A percentile compares a stretch with the other conserved stretches of the same genome.
These are phyloP conservation scores for Cydia fagiglandana DNA, from an alignment of 1,140 invertebrate species.

Conservation along the genomic window DNA sequence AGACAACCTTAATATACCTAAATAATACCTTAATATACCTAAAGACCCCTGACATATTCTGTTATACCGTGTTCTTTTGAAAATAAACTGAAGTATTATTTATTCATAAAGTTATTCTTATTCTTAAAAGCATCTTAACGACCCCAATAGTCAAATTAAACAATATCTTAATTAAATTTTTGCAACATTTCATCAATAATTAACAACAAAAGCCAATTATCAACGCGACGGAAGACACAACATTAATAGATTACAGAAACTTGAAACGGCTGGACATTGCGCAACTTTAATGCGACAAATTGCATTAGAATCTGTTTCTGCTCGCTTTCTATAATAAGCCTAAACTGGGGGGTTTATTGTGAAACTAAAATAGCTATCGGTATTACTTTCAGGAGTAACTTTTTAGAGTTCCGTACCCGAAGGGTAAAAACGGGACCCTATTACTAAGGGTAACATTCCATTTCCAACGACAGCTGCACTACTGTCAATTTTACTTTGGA, in stretches of 20 bases:
- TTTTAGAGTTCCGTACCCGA: too few species aligned
- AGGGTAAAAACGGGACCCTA: too few species aligned
- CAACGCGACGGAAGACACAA: slow-evolving; percentile 14
- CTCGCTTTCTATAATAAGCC: slow-evolving; percentile 21
- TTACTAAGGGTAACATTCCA: too few species aligned
- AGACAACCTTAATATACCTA: too few species aligned
- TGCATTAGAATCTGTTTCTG: slow-evolving; percentile 20
- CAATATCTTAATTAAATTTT: background rate
- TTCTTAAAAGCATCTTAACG: background rate
- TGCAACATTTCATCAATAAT: slow-evolving; percentile 3
- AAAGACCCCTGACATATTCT: background rate
- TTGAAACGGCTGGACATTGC: background rate
- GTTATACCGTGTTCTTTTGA: too few species aligned
- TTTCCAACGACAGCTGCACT: too few species aligned
- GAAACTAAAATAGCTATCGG: slow-evolving; percentile 13
- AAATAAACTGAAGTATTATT: too few species aligned
- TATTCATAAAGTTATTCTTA: too few species aligned
- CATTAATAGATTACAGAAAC: slow-evolving; percentile 20
- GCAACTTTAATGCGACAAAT: slow-evolving; percentile 14
- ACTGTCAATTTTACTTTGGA: too few species aligned
- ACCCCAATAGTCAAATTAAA: too few species aligned
- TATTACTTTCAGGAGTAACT: slow-evolving; percentile 5
- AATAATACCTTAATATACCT: too few species aligned
- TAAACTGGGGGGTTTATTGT: background rate
- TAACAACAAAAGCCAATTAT: background rate